Conservation (phyloP, 2,113 vertebrate genomes). For the Bubalus kerabau region DNA sequence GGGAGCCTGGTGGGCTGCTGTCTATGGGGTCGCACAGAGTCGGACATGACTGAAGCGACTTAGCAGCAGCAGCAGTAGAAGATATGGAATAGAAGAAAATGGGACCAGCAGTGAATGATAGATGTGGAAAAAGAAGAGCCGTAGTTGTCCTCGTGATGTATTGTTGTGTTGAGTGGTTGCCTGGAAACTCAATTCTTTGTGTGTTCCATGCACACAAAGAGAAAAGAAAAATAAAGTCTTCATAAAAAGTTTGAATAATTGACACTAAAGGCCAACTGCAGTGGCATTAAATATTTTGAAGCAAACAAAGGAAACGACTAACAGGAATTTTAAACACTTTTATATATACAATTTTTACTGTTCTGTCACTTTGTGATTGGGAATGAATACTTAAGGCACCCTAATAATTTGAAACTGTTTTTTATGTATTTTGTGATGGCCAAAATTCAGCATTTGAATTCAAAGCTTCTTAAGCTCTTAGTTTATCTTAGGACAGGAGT, state of each 20-base stretch:
- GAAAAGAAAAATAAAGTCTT: not conserved
- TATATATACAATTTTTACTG: not conserved
- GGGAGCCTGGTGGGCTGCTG: no score
- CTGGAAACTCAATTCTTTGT: not conserved
- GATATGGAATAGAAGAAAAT: not conserved
- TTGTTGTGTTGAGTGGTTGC: not conserved
- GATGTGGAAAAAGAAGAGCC: not conserved
- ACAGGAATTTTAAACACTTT: not conserved
- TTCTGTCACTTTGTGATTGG: not conserved
- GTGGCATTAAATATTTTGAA: not conserved
- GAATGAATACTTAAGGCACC: not conserved
- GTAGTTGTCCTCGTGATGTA: not conserved
- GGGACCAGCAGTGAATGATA: no score
- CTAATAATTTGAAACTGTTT: not conserved
- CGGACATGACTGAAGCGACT: no score
- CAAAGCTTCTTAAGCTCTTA: not conserved
- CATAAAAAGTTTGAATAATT: not conserved
- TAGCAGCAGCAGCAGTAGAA: not conserved
- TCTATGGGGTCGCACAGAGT: no score
- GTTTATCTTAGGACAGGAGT: not conserved
- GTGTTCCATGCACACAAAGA: not conserved
- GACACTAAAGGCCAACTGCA: not conserved
- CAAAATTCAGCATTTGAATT: not conserved
- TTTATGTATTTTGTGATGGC: not conserved
- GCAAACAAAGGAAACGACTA: not conserved